phyloP scores from a whole-genome alignment of 2,888 invertebrate genomes.

The Melanotus villosus region DNA sequence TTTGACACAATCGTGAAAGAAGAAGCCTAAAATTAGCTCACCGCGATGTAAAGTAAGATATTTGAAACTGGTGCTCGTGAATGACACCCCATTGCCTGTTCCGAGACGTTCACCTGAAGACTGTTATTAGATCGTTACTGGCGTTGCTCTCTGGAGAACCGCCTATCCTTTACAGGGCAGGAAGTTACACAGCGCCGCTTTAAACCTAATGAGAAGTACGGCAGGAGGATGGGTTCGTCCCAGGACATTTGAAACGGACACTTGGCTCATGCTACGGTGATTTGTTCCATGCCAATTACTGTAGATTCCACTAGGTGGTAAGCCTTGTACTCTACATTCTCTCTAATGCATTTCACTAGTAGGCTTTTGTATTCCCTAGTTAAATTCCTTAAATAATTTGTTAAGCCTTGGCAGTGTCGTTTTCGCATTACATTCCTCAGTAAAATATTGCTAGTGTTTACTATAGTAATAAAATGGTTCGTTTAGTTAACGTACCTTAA shows the following conservation, averaged over 20 bases:
- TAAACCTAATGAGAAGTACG: constrained; percentile 42
- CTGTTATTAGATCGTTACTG: constrained; percentile 50
- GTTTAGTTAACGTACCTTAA: no score
- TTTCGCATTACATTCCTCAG: no score
- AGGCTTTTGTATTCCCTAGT: neutral
- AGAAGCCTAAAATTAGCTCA: constrained; percentile 18
- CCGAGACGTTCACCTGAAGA: constrained; percentile 46
- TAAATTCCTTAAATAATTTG: neutral
- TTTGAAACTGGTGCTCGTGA: constrained; percentile 19
- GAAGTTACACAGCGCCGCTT: constrained; percentile 39
- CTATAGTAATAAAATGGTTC: no score
- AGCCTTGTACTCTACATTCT: constrained; percentile 7
- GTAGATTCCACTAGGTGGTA: constrained; percentile 26
- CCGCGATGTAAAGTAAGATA: constrained; percentile 12
- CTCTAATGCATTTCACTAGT: neutral
- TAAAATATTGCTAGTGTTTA: no score
- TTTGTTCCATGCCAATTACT: constrained; percentile 42
- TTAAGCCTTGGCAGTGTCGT: no score
- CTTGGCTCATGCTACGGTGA: constrained; percentile 43
- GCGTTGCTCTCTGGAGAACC: constrained; percentile 38
- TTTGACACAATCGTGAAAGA: neutral
- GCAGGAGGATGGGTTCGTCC: constrained; percentile 41
- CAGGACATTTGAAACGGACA: constrained; percentile 46
- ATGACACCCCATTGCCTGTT: constrained; percentile 24
- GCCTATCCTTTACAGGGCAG: constrained; percentile 40